Conservation (phyloP, 2,888 invertebrate species). For the Noctua fimbriata region DNA sequence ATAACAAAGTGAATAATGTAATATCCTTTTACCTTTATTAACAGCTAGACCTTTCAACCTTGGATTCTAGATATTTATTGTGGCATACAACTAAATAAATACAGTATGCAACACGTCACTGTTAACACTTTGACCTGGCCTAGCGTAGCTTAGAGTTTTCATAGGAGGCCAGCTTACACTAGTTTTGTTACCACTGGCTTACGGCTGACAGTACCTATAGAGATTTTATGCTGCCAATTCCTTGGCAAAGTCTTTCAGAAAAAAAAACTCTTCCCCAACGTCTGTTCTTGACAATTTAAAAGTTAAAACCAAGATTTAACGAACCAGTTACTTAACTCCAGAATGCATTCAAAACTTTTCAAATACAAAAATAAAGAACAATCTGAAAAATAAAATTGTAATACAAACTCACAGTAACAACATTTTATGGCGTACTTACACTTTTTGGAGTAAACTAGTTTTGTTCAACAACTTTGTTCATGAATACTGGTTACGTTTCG, state of each 20-base stretch:
- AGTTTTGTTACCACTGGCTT: not conserved
- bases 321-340: conserved; percentile 37
- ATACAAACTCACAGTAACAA: conserved; percentile 39
- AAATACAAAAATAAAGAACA: conserved; percentile 54
- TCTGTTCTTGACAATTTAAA: conserved; percentile 11
- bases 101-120: not conserved
- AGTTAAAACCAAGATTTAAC: conserved; percentile 30
- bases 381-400: conserved; percentile 51
- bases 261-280: not conserved
- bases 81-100: not conserved
- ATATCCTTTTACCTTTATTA: not conserved
- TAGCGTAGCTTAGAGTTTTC: not conserved
- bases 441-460: conserved; percentile 51
- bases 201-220: not conserved
- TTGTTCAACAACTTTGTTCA: conserved; percentile 47
- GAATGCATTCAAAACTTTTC: conserved; percentile 56
- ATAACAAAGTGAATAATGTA: not conserved
- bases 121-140: not conserved
- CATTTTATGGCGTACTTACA: conserved; percentile 52
- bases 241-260: not conserved
- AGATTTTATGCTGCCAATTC: not conserved
- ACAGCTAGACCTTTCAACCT: not conserved
- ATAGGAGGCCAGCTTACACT: not conserved
- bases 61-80: not conserved
- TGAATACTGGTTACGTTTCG: conserved; percentile 44